Evolutionary conservation across 2,113 vertebrate genomes (phyloP), one percentile per base, ranked within the genome.

Genomic region (Equus przewalskii): DNA sequence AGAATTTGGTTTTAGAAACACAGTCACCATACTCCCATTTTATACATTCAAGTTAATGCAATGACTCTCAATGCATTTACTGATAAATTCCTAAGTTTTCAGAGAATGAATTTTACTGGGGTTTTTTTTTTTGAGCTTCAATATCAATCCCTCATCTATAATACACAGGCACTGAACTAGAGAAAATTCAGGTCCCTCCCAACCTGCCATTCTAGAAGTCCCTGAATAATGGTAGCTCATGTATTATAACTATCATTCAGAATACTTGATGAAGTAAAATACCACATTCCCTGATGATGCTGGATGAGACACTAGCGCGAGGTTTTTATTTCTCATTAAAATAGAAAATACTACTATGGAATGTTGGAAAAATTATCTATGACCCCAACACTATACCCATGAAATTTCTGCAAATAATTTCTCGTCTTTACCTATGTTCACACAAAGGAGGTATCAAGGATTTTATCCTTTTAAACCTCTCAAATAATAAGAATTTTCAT

Each of bases 401-500:
- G 80, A 36, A 33, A 21, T 18, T 76, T 85, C 58, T 67, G 10
- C 22, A 89, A 79, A n/a, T 84, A 49, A 87, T 60, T 80, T 76
- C 60, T 89, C 92, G 24, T 88, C 54, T 78, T 82, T 90, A 90
- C 49, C 16, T 89, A 33, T 80, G 60, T 44, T 86, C 51, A 82
- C 30, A 60, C 33, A n/a, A 90, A 64, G 26, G 19, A 90, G 36
- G 19, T 30, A 86, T 51, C 18, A 46, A 69, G 10, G 26, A n/a
- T 3, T 80, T 82, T 72, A 67, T 88, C 26, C 30, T 67, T 89
- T 60, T 87, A 67, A 82, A 62, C 15, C 18, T 93, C 54, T 95
- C 44, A 76, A 87, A 8, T 12, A 72, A 12, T 60, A 54, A 89
- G 16, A 69, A 64, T 56, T 93, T 54, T 81, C 49, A 79, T 86